Conservation (phyloP, 2,797 vertebrate genomes). For the Alectoris magna region DNA sequence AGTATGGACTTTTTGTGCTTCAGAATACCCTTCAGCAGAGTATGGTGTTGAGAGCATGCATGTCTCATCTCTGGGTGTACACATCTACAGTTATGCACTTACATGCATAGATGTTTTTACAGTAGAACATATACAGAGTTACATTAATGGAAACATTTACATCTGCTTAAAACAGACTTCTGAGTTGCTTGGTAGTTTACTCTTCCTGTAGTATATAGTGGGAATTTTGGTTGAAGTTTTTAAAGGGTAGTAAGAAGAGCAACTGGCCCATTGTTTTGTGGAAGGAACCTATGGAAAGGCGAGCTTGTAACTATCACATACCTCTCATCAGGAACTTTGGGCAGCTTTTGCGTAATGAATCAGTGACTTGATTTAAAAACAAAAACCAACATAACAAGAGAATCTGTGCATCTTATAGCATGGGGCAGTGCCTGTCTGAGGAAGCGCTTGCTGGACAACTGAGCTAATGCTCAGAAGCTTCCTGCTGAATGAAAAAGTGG, state of each 20-base stretch:
- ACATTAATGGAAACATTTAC: neutral
- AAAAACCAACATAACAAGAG: neutral
- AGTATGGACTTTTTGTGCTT: neutral
- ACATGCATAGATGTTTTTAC: neutral
- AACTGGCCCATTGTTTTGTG: neutral
- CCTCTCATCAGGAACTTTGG: neutral
- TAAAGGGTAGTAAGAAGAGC: neutral
- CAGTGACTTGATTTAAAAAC: neutral
- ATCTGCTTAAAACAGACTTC: neutral
- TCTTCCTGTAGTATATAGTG: neutral
- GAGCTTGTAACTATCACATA: neutral
- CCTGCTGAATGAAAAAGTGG: accelerated
- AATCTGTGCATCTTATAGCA: neutral
- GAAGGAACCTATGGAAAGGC: neutral
- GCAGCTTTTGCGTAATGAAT: neutral
- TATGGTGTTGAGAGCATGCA: neutral
- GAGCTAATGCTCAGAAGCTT: neutral
- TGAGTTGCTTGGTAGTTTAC: neutral
- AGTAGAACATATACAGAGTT: neutral
- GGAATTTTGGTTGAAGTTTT: neutral
- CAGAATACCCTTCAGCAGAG: neutral
- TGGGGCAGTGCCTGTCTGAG: neutral
- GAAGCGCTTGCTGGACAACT: neutral
- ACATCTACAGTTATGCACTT: accelerated
- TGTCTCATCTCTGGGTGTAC: accelerated